These are phyloP conservation scores for Lophotriccus pileatus DNA, from an alignment of 2,797 vertebrate species.

Conservation along the genomic window DNA sequence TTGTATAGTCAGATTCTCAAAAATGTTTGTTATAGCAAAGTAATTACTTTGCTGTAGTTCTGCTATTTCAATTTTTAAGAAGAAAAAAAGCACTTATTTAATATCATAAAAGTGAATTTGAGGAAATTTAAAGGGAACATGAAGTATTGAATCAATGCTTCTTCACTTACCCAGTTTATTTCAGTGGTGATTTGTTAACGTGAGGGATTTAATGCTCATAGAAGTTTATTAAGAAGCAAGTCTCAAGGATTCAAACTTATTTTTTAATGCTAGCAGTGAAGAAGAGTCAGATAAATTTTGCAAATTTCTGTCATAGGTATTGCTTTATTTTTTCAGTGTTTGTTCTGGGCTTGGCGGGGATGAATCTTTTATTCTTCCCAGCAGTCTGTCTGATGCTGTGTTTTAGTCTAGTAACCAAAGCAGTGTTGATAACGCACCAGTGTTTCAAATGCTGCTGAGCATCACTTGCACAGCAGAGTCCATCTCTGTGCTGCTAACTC, in stretches of 20 bases:
- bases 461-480: not conserved
- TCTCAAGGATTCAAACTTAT: not conserved
- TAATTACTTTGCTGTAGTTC: not conserved
- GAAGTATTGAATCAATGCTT: not conserved
- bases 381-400: not conserved
- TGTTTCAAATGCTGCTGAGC: not conserved
- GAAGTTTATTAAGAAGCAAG: not conserved
- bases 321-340: not conserved
- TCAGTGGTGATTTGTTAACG: not conserved
- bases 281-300: not conserved
- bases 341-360: not conserved
- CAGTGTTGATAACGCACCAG: not conserved
- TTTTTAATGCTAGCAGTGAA: not conserved
- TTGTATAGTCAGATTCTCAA: not conserved
- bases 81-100: not conserved
- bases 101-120: not conserved
- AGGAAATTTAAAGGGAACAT: not conserved
- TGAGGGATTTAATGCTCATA: not conserved
- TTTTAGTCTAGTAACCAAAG: not conserved
- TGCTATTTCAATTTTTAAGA: not conserved
- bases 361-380: not conserved
- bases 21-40: not conserved
- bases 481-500: not conserved
- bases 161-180: not conserved
- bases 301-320: not conserved